Evolutionary conservation across 2,113 vertebrate species (phyloP), one percentile per base, ranked within the genome.

Genomic region (Otocyon megalotis): DNA sequence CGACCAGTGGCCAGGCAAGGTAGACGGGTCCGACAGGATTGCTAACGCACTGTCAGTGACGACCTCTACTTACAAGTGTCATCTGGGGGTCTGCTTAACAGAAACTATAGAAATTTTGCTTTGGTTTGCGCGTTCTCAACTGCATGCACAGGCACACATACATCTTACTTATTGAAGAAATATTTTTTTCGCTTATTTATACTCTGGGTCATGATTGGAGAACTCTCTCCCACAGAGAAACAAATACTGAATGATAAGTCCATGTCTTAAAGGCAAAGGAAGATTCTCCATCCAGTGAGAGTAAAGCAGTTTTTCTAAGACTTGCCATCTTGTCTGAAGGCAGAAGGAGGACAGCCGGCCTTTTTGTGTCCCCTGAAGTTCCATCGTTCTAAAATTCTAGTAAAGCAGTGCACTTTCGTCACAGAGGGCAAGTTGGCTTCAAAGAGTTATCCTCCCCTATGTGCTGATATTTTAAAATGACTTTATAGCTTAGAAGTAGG

Each of bases 201-300:
- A 53, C 50, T 37, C 53, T 48, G 88, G 62, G 30, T 76, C 6
- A 1, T 91, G 72, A 88, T 53, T 28, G 63, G 94, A 94, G 86
- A 77, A 60, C 24, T 63, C 37, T 43, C 2, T 84, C 54, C 50
- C 72, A 28, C 37, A 90, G 65, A 72, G 24, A 83, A 50, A 56
- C 32, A 89, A 71, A 71, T 95, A 67, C 13, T 65, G 50, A 94
- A 50, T 92, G 74, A 3, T 87, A 94, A 90, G 17, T 37, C 10
- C 54, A 88, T 43, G 11, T 88, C n/a, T 63, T 88, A 94, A 80
- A 58, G 56, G 58, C 85, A 71, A 77, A 90, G 71, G 43, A 90
- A 86, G 50, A 65, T 48, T 48, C 69, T 63, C 71, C 11, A 88
- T 62, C 71, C 43, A 28, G 10, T 60, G 62, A 77, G 14, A 82